Evolutionary conservation across 2,888 invertebrate species (phyloP).

Genomic region (Xestia rhomboidea): DNA sequence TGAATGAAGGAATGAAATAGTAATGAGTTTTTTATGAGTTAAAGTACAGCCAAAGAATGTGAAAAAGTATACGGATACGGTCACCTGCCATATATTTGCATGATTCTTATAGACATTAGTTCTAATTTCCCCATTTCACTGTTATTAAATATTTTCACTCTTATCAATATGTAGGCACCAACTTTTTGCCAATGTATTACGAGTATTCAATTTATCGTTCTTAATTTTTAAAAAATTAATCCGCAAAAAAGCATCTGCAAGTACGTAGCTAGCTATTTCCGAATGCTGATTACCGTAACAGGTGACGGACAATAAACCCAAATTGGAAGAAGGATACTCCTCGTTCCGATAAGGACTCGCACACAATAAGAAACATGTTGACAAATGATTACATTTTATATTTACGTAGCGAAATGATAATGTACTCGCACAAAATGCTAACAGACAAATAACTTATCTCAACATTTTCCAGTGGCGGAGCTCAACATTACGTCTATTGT

Average conservation of each 20-base stretch:
- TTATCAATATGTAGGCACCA: background rate
- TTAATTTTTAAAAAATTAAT: background rate
- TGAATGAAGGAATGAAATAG: constrained; percentile 37
- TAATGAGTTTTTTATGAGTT: constrained; percentile 1
- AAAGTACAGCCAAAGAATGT: background rate
- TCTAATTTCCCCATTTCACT: background rate
- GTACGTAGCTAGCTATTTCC: background rate
- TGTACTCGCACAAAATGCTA: constrained; percentile 76
- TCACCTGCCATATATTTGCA: background rate
- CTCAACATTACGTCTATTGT: constrained; percentile 84
- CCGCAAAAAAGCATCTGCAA: background rate
- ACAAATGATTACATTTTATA: constrained; percentile 69
- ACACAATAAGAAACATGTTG: constrained; percentile 65
- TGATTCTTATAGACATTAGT: background rate
- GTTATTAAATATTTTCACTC: background rate
- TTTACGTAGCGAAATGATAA: constrained; percentile 70
- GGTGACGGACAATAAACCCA: constrained; percentile 50
- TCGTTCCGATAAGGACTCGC: constrained; percentile 45
- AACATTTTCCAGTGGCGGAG: constrained; percentile 83
- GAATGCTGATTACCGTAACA: constrained; percentile 37
- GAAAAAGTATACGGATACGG: background rate
- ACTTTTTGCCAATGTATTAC: background rate
- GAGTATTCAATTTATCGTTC: background rate
- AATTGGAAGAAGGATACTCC: constrained; percentile 45
- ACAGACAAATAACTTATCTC: constrained; percentile 86